Evolutionary conservation across 1,140 invertebrate species (phyloP).

Genomic region (Danaus plexippus): DNA sequence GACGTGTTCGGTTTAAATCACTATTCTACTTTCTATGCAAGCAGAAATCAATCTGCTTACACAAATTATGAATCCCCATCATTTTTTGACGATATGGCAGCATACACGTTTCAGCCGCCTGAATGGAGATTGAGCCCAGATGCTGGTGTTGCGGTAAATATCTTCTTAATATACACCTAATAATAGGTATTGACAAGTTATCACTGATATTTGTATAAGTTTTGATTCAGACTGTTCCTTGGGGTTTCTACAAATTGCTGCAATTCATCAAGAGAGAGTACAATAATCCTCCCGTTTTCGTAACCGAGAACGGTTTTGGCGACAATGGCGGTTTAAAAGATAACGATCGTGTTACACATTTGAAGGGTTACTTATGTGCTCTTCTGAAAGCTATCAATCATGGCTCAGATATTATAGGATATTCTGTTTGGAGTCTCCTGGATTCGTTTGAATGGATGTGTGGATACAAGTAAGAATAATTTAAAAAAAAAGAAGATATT

Average conservation of each 20-base stretch:
- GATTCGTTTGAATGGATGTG: slow-evolving; percentile 78
- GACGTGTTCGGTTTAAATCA: slow-evolving; percentile 76
- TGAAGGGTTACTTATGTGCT: slow-evolving; percentile 52
- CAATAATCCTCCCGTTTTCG: slow-evolving; percentile 39
- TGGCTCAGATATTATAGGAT: slow-evolving; percentile 59
- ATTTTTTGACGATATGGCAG: slow-evolving; percentile 30
- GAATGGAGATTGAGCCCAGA: slow-evolving; percentile 30
- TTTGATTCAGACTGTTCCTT: slow-evolving; percentile 32
- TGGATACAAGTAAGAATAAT: slow-evolving; percentile 35
- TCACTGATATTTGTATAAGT: background rate
- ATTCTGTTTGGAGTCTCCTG: slow-evolving; percentile 76
- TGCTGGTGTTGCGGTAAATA: slow-evolving; percentile 26
- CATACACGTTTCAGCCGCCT: slow-evolving; percentile 19
- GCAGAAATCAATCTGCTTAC: slow-evolving; percentile 34
- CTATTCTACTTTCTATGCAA: slow-evolving; percentile 60
- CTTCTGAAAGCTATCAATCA: slow-evolving; percentile 51
- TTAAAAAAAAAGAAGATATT: no score
- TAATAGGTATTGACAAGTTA: slow-evolving; percentile 2
- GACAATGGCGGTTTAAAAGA: slow-evolving; percentile 35
- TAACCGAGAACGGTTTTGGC: slow-evolving; percentile 55
- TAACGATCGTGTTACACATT: slow-evolving; percentile 54
- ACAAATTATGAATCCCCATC: slow-evolving; percentile 30
- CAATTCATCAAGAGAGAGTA: slow-evolving; percentile 42
- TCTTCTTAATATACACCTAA: background rate
- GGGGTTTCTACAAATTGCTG: slow-evolving; percentile 41